phyloP scores from a whole-genome alignment of 2,888 invertebrate species.

The Drosophila mercatorum region DNA sequence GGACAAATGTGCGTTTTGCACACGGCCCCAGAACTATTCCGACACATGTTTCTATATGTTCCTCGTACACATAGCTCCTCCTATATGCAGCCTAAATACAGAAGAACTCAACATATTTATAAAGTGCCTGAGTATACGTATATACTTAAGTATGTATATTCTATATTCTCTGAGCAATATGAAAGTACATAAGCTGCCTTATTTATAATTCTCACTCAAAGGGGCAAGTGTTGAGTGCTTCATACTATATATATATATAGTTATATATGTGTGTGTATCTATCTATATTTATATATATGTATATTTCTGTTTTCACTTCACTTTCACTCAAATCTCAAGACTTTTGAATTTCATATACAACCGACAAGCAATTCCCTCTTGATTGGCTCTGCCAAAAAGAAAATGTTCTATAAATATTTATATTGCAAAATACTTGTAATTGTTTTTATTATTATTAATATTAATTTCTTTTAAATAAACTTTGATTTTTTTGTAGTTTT shows the following conservation, averaged over 20 bases:
- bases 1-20: slow-evolving; percentile 76
- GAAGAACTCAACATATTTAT: slow-evolving; percentile 48
- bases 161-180: slow-evolving; percentile 16
- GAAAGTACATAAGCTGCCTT: slow-evolving; percentile 63
- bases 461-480: slow-evolving; percentile 58
- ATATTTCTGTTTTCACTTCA: slow-evolving; percentile 20
- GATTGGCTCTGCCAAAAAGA: slow-evolving; percentile 69
- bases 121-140: slow-evolving; percentile 52
- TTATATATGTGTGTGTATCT: slow-evolving; percentile 6
- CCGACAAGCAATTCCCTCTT: slow-evolving; percentile 56
- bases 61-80: slow-evolving; percentile 13
- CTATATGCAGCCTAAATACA: slow-evolving; percentile 28
- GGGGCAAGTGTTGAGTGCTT: slow-evolving; percentile 51
- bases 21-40: slow-evolving; percentile 66
- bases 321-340: slow-evolving; percentile 64
- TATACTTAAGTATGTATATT: not conserved
- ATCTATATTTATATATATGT: slow-evolving; percentile 1
- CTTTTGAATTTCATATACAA: slow-evolving; percentile 47
- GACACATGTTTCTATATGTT: slow-evolving; percentile 47
- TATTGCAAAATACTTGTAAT: slow-evolving; percentile 78
- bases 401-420: slow-evolving; percentile 72
- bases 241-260: not conserved
- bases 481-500: slow-evolving; percentile 49
- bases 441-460: slow-evolving; percentile 65
- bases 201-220: slow-evolving; percentile 70